Evolutionary conservation across 2,113 vertebrate genomes (phyloP), one percentile per base, ranked within the genome.

Genomic region (Merops nubicus): DNA sequence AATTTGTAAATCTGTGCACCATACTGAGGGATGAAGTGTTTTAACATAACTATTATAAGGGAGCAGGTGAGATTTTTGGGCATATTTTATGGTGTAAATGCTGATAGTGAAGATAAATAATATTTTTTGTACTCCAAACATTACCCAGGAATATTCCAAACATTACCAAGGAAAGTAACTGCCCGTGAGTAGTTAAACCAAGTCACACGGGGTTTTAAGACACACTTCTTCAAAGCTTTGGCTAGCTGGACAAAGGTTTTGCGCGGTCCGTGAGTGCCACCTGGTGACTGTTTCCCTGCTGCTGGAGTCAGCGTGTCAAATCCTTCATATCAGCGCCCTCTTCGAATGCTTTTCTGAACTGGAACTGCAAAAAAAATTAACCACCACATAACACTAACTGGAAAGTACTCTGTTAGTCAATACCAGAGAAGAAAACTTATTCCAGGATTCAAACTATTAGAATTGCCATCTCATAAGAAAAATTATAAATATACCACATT

Each of bases 231-330:
- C 72, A 6, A n/a, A n/a, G 14, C 23, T 13, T 5, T 4, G n/a
- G 40, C 6, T 3, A 6, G 40, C n/a, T 1, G 4, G 34, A 15
- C 2, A 16, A 33, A 19, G 17, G 16, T 67, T 60, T 67, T 94
- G 18, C 64, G 45, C 40, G 57, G 91, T 97, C 78, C 81, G n/a
- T 70, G 88, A 45, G 67, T 62, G 97, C 96, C 97, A 94, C 76
- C 97, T 97, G 95, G 84, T 94, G 97, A 17, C 79, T 69, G 2
- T 45, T 9, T 6, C 25, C 15, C 60, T 6, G 22, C 34, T 17
- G 47, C 34, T 7, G 63, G 15, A 20, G 51, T 16, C 70, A 11
- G 14, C 1, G 5, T 0, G 29, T 9, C 47, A 9, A 14, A 18
- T 0, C 34, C 31, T 13, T 34, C 47, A 3, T 7, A 40, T 34